Percentiles rank a stretch among this genome's conserved stretches.
phyloP scores from a whole-genome alignment of 2,888 invertebrate genomes.

The Heteromurus nitidus region DNA sequence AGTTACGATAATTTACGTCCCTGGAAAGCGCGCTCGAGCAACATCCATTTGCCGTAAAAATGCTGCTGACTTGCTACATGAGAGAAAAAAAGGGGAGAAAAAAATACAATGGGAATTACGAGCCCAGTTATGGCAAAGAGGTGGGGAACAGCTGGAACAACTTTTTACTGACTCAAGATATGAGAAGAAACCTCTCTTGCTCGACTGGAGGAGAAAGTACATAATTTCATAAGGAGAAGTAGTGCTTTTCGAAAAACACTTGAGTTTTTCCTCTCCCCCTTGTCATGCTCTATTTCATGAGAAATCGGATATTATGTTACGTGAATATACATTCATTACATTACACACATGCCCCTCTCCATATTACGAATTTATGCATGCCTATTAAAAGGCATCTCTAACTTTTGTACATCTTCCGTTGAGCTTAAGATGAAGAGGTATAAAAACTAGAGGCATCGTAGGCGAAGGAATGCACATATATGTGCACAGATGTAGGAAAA shows the following conservation, averaged over 20 bases:
- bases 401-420: no score
- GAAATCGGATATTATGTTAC: conserved; percentile 28
- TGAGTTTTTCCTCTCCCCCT: conserved; percentile 32
- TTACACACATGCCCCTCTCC: neutral
- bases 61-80: conserved; percentile 34
- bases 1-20: conserved; percentile 58
- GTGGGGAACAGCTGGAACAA: conserved; percentile 56
- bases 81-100: conserved; percentile 1
- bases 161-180: conserved; percentile 33
- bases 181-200: conserved; percentile 46
- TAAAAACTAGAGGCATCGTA: no score
- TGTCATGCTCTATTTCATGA: conserved; percentile 58
- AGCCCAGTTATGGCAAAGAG: conserved; percentile 35
- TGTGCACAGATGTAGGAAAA: no score
- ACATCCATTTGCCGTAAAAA: conserved; percentile 35
- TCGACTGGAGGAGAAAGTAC: conserved; percentile 42
- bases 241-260: conserved; percentile 44
- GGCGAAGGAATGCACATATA: no score
- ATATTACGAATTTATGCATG: neutral
- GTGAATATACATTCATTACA: neutral
- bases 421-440: no score
- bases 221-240: conserved; percentile 59
- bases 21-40: conserved; percentile 44
- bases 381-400: no score
- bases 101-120: conserved; percentile 42